Evolutionary conservation across 2,113 vertebrate species (phyloP), one percentile per base, ranked within the genome.

Genomic region (Uria aalge): DNA sequence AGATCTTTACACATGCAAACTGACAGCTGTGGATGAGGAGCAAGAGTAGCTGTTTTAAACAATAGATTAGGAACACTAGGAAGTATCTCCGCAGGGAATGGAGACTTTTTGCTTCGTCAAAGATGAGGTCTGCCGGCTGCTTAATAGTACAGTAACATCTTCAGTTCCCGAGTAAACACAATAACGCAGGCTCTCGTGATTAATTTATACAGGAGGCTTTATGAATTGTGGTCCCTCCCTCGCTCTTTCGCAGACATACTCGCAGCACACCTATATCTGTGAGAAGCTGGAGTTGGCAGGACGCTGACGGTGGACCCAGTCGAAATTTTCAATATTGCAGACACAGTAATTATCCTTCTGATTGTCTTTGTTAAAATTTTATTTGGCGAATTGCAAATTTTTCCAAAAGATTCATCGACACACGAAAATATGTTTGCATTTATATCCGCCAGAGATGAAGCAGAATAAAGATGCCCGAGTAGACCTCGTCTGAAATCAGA

Each of bases 111-210:
- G 75, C 68, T 90, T 81, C 3, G 2, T 81, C 69, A 82, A 63
- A 87, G 81, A 77, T 86, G 59, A 67, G 24, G 69, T 79, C 76
- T 72, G 67, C 68, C 78, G 64, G 66, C 41, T 78, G 81, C 73
- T 94, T 96, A 87, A 72, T 82, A 62, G 72, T 52, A 64, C 26
- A 78, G 77, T 92, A 27, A 40, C 87, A 80, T 83, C 48, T 79
- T 96, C 79, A 52, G 94, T 96, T 95, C 74, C 90, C 18, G 27
- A 83, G 77, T 97, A 96, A 96, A 79, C 41, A 91, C 95, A 85
- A 75, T 93, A 88, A 95, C 10, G 41, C 76, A 92, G 86, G 34
- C 52, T 73, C 66, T 40, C 20, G 24, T 60, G 72, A 77, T 79
- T 77, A 91, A 93, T 36, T 83, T 94, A 77, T 72, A 55, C 13